Evolutionary conservation across 1,140 invertebrate species (phyloP).

Genomic region (Acyrthosiphon pisum): DNA sequence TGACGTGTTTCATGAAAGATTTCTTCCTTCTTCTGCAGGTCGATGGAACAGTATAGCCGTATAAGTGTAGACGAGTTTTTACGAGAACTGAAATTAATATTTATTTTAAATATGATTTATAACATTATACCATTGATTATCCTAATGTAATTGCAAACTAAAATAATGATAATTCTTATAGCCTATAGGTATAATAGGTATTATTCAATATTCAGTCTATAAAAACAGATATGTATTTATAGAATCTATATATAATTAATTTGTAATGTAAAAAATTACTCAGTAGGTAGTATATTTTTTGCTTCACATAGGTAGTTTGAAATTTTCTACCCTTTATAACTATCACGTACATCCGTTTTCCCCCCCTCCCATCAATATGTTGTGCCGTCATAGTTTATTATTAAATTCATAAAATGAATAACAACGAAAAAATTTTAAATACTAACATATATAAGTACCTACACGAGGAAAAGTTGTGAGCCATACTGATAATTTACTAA

Average conservation of each 20-base stretch:
- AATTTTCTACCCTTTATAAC: neutral
- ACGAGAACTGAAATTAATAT: neutral
- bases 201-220: neutral
- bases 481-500: neutral
- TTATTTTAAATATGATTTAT: neutral
- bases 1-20: neutral
- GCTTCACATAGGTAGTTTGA: neutral
- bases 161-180: neutral
- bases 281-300: neutral
- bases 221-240: too few relatives aligned
- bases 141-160: neutral
- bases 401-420: neutral
- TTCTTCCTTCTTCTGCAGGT: neutral
- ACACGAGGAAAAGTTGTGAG: neutral
- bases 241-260: too few relatives aligned
- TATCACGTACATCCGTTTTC: neutral
- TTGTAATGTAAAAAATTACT: too few relatives aligned
- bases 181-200: neutral
- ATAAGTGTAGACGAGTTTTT: neutral
- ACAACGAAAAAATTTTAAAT: neutral
- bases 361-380: rapidly evolving
- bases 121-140: neutral
- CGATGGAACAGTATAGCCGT: neutral
- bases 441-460: neutral
- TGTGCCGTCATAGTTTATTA: neutral